Base-by-base conservation (phyloP, 1,140 invertebrate species). In the Alviniconcha marisindica region DNA sequence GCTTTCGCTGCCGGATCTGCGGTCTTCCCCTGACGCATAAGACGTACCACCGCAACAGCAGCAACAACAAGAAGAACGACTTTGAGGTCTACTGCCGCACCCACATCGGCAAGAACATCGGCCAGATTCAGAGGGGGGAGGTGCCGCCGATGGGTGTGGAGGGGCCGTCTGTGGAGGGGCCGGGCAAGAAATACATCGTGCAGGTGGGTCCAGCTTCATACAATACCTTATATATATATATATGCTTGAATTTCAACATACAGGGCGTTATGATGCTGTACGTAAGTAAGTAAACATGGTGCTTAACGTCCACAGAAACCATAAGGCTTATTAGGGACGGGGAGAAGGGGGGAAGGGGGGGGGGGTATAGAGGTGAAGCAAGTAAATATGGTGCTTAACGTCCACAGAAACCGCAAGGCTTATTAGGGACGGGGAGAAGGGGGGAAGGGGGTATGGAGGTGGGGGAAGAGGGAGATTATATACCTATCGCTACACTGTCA, bases 11-110 rank as follows among this genome's bases (percentile, higher is more conserved):
- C 77, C 83, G 91, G 0, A 86, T 89, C 0, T 92, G 90, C 69
- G 88, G 90, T 24, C 76, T 93, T 15, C 91, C 90, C 12, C 87
- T 93, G 44, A 91, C 90, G 2, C 88, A 90, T 81, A 90, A 92
- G 85, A 92, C 92, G 63, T 88, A 88, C 73, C 87, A 92, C 18
- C 90, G 89, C 83, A 87, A 89, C 40, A 85, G 84, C 40, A 90
- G 89, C 79, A 87, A 86, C 0, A 84, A 81, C 0, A 76, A 80
- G 31, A 76, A 80, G 31, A 5, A 42, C 21, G 91, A 91, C 77
- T 87, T 88, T 54, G 91, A 91, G 51, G 88, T 91, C 3, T 91
- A 91, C 83, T 91, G 91, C 71, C 87, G 86, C 56, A 88, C 89
- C 0, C 91, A 91, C 77, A 87, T 91, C n/a, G 91, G 91, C 0